phyloP scores from a whole-genome alignment of 2,888 invertebrate species.

The Chymomyza caudatula region DNA sequence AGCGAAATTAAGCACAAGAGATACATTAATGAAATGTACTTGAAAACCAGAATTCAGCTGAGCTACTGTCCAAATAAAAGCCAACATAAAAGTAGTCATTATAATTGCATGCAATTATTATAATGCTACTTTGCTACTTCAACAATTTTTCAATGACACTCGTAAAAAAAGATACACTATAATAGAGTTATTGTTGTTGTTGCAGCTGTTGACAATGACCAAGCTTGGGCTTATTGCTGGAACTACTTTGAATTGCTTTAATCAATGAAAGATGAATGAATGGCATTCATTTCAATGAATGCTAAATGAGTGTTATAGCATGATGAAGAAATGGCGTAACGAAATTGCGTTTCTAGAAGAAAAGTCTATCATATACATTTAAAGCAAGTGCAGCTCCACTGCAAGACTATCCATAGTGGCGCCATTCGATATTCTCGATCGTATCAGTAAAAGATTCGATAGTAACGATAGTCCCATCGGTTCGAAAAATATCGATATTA shows the following conservation, averaged over 20 bases:
- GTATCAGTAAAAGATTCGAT: too few species aligned
- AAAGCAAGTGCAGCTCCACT: too few species aligned
- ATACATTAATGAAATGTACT: conserved; percentile 42
- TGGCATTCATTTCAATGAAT: background rate
- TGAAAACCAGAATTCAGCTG: conserved; percentile 41
- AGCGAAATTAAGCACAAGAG: conserved; percentile 26
- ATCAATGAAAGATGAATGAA: background rate
- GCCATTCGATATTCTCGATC: too few species aligned
- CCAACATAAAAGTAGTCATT: conserved; percentile 33
- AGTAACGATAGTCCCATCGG: too few species aligned
- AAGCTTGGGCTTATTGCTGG: background rate
- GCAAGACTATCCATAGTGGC: too few species aligned
- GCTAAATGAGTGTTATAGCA: too few species aligned
- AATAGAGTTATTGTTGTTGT: conserved; percentile 23
- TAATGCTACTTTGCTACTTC: conserved; percentile 19
- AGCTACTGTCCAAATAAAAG: conserved; percentile 35
- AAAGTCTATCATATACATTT: too few species aligned
- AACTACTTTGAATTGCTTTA: background rate
- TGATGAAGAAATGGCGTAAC: too few species aligned
- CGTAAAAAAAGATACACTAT: conserved; percentile 25
- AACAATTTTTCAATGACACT: conserved; percentile 47
- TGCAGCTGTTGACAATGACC: conserved; percentile 23
- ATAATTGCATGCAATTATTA: conserved; percentile 61
- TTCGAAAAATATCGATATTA: too few species aligned
- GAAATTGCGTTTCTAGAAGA: too few species aligned